Evolutionary conservation across 2,797 vertebrate genomes (phyloP).

Genomic region (Danio jaintianensis): DNA sequence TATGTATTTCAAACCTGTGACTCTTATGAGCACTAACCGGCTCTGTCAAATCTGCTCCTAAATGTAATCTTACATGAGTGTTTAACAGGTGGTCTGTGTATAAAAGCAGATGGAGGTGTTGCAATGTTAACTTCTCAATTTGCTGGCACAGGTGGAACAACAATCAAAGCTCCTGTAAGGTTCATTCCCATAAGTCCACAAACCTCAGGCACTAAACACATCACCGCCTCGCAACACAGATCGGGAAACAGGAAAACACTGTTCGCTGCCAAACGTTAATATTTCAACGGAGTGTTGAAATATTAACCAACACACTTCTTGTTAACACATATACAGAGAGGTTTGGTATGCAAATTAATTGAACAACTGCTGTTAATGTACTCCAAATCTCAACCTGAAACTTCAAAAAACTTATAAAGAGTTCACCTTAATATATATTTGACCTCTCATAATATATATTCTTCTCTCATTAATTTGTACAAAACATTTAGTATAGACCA

Average conservation of each 20-base stretch:
- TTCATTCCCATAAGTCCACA: conserved; percentile 21
- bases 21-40: no score
- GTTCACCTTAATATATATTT: background rate
- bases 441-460: no score
- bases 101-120: conserved; percentile 8
- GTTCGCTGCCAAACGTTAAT: conserved; percentile 50
- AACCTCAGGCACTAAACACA: conserved; percentile 26
- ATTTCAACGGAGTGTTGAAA: conserved; percentile 39
- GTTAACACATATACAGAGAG: background rate
- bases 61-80: background rate
- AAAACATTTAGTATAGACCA: no score
- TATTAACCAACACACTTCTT: conserved; percentile 1
- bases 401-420: background rate
- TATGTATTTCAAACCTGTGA: no score
- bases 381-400: background rate
- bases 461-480: no score
- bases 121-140: conserved; percentile 28
- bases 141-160: conserved; percentile 4
- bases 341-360: background rate
- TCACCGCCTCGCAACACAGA: conserved; percentile 22
- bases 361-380: background rate
- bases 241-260: conserved; percentile 8
- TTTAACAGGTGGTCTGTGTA: background rate
- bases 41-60: background rate
- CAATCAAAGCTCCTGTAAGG: conserved; percentile 37